phyloP scores from a whole-genome alignment of 1,140 invertebrate genomes.

The Drosophila trapezifrons region DNA sequence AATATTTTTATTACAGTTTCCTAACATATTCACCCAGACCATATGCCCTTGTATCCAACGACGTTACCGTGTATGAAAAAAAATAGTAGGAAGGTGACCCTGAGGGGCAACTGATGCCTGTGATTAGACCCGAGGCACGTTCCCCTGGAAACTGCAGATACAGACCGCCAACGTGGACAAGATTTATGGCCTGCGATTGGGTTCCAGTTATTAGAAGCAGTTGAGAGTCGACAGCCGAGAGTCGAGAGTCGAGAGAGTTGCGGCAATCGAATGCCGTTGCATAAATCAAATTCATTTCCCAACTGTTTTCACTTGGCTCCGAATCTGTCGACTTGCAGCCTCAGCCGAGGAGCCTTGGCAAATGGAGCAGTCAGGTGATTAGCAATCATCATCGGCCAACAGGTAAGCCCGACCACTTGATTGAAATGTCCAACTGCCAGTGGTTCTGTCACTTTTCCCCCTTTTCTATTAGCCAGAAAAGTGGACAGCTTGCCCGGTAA shows the following conservation, averaged over 20 bases:
- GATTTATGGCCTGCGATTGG: slow-evolving; percentile 66
- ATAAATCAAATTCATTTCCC: slow-evolving; percentile 78
- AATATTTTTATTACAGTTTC: background rate
- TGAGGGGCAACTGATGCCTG: slow-evolving; percentile 60
- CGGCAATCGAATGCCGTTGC: slow-evolving; percentile 63
- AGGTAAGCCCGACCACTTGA: slow-evolving; percentile 41
- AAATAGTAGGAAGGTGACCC: slow-evolving; percentile 23
- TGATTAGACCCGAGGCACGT: slow-evolving; percentile 73
- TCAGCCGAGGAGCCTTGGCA: slow-evolving; percentile 34
- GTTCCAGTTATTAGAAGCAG: slow-evolving; percentile 71
- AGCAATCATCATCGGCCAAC: slow-evolving; percentile 59
- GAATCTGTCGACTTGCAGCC: slow-evolving; percentile 8
- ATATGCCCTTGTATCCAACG: background rate
- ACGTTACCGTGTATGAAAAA: background rate
- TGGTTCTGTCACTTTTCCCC: slow-evolving; percentile 18
- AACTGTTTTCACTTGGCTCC: slow-evolving; percentile 39
- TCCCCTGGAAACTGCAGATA: slow-evolving; percentile 23
- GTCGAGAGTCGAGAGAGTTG: slow-evolving; percentile 9
- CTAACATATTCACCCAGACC: background rate
- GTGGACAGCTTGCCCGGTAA: slow-evolving; percentile 9
- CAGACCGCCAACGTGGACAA: slow-evolving; percentile 74
- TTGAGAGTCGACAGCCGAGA: slow-evolving; percentile 14
- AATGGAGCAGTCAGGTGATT: slow-evolving; percentile 72
- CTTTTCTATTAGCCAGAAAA: slow-evolving; percentile 23
- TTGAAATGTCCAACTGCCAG: slow-evolving; percentile 62